phyloP scores from a whole-genome alignment of 2,888 invertebrate genomes.

The Drosophila kuntzei region DNA sequence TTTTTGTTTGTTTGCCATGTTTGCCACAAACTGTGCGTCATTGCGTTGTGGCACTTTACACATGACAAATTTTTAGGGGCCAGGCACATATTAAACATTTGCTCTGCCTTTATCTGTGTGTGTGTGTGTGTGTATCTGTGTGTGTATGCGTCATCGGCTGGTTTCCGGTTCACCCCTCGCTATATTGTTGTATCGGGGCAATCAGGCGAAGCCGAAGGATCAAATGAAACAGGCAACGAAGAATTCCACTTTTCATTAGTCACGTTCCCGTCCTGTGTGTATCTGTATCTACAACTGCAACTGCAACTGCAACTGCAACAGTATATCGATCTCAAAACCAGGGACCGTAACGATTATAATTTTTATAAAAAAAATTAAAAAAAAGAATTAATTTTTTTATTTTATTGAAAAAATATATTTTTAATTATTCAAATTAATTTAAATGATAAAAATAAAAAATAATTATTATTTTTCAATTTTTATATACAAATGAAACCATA shows the following conservation, averaged over 20 bases:
- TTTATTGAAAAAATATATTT: too few relatives aligned
- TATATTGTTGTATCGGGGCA: constrained; percentile 9
- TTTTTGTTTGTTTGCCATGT: background rate
- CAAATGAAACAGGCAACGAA: constrained; percentile 9
- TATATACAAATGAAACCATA: too few relatives aligned
- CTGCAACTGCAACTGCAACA: background rate
- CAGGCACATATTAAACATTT: constrained; percentile 22
- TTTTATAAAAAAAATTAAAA: too few relatives aligned
- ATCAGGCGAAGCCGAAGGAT: constrained; percentile 41
- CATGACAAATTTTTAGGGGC: constrained; percentile 24
- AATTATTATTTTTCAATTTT: too few relatives aligned
- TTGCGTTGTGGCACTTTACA: constrained; percentile 25
- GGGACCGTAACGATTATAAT: too few relatives aligned
- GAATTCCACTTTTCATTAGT: constrained; percentile 28
- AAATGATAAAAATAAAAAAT: too few relatives aligned
- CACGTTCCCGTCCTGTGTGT: constrained; percentile 12
- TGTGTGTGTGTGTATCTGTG: constrained; percentile 10
- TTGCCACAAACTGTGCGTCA: constrained; percentile 36
- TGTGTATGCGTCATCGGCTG: constrained; percentile 41
- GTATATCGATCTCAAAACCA: constrained; percentile 1
- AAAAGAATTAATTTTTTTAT: too few relatives aligned
- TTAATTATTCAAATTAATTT: too few relatives aligned
- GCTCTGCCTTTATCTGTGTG: constrained; percentile 3
- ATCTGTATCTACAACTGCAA: constrained; percentile 9
- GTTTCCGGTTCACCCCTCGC: constrained; percentile 25